Evolutionary conservation across 2,888 invertebrate species (phyloP).

Genomic region (Oxyteleia sp.): DNA sequence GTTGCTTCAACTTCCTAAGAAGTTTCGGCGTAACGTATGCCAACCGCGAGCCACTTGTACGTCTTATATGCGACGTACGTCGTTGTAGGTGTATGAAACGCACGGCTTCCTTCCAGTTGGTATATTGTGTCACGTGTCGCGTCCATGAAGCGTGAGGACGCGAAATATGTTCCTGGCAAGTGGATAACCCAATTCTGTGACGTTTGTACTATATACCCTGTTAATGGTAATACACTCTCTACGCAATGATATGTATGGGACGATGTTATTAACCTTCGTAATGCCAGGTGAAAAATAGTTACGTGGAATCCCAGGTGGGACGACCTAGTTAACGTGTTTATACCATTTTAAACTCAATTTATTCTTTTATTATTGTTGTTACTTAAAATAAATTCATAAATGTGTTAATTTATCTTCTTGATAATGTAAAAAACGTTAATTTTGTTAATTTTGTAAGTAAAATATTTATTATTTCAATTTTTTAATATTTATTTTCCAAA

Average conservation of each 20-base stretch:
- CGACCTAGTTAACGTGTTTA: too few relatives aligned
- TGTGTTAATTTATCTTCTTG: too few relatives aligned
- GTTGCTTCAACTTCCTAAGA: conserved; percentile 80
- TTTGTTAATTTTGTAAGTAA: too few relatives aligned
- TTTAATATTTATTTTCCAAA: too few relatives aligned
- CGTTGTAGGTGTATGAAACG: conserved; percentile 34
- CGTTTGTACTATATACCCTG: conserved; percentile 65
- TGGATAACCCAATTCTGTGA: conserved; percentile 81
- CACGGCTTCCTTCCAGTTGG: conserved; percentile 50
- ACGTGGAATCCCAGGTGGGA: too few relatives aligned
- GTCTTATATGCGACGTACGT: conserved; percentile 48
- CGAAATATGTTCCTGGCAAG: conserved; percentile 78
- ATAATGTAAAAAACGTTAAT: too few relatives aligned
- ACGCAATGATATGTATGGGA: conserved; percentile 14
- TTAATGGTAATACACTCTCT: conserved; percentile 42
- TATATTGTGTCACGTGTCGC: conserved; percentile 71
- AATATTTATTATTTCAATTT: too few relatives aligned
- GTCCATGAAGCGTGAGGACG: conserved; percentile 71
- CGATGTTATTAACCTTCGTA: too few relatives aligned
- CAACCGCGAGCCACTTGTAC: conserved; percentile 72
- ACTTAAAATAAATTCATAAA: too few relatives aligned
- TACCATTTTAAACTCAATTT: too few relatives aligned
- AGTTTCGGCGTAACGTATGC: conserved; percentile 78
- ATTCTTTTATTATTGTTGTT: too few relatives aligned
- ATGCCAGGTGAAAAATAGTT: too few relatives aligned